These are phyloP conservation scores for Hydroisotoma schaefferi DNA, from an alignment of 2,888 invertebrate genomes.

Conservation along the genomic window DNA sequence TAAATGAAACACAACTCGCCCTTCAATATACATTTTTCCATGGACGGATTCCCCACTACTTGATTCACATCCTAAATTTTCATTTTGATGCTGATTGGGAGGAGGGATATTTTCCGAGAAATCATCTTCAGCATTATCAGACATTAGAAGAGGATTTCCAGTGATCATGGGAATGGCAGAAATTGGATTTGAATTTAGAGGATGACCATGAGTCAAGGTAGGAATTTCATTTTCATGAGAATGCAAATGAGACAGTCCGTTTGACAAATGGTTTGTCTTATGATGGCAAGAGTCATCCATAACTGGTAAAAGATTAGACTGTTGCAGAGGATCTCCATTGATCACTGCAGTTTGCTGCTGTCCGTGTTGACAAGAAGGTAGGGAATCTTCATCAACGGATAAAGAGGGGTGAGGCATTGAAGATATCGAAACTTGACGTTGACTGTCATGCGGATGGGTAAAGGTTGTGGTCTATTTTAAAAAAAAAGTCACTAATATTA, in stretches of 20 bases:
- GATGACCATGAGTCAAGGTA: conserved; percentile 5
- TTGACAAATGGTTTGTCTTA: conserved; percentile 4
- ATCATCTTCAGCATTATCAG: not conserved
- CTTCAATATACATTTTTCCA: conserved; percentile 41
- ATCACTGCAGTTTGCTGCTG: not conserved
- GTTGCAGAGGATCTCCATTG: not conserved
- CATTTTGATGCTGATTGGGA: not conserved
- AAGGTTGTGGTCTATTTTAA: not conserved
- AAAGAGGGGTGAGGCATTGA: not conserved
- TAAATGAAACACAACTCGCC: conserved; percentile 35
- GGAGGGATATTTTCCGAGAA: not conserved
- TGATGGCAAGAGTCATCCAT: conserved; percentile 4
- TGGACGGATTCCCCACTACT: conserved; percentile 35
- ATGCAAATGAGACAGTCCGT: conserved; percentile 14
- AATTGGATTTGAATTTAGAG: conserved; percentile 11
- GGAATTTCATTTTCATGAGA: conserved; percentile 2
- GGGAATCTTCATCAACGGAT: conserved; percentile 10
- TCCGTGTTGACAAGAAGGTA: conserved; percentile 25
- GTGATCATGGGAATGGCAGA: conserved; percentile 8
- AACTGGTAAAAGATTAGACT: not conserved
- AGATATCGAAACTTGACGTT: conserved; percentile 14
- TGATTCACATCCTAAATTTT: conserved; percentile 19
- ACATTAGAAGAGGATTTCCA: not conserved
- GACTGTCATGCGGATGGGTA: conserved; percentile 17
- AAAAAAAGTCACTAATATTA: not conserved